A percentile compares a stretch with the other conserved stretches of the same genome.
Conservation (phyloP, 2,888 invertebrate genomes). For the Pegoplata infirma region DNA sequence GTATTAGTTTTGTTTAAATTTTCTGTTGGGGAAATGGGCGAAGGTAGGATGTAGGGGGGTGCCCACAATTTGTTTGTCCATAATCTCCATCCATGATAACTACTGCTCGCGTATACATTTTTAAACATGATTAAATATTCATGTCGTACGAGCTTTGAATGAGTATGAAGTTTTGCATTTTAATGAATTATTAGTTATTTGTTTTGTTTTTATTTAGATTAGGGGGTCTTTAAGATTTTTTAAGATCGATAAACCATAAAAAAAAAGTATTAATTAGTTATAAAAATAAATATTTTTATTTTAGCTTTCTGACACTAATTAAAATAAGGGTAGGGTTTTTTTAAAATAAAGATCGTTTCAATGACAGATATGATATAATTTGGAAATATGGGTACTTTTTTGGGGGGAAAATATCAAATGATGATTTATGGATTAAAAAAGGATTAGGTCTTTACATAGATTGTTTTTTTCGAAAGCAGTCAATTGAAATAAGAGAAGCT, state of each 20-base stretch:
- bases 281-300: too few species aligned
- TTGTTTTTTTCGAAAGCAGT: too few species aligned
- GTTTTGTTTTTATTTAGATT: slow-evolving; percentile 18
- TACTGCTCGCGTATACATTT: neutral
- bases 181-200: neutral
- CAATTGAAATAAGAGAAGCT: too few species aligned
- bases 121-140: slow-evolving; percentile 38
- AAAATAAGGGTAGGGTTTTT: slow-evolving; percentile 51
- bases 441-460: too few species aligned
- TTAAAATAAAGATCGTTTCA: too few species aligned
- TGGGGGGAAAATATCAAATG: too few species aligned
- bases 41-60: too few species aligned
- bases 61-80: neutral
- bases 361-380: too few species aligned
- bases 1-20: neutral
- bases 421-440: too few species aligned
- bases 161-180: neutral
- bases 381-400: too few species aligned
- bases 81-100: too few species aligned
- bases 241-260: slow-evolving; percentile 36
- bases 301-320: too few species aligned
- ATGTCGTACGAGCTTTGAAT: slow-evolving; percentile 48
- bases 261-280: slow-evolving; percentile 55
- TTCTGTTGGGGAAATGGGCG: neutral
- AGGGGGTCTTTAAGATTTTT: slow-evolving; percentile 32